Conservation (phyloP, 1,140 invertebrate species). For the Nasonia giraulti region DNA sequence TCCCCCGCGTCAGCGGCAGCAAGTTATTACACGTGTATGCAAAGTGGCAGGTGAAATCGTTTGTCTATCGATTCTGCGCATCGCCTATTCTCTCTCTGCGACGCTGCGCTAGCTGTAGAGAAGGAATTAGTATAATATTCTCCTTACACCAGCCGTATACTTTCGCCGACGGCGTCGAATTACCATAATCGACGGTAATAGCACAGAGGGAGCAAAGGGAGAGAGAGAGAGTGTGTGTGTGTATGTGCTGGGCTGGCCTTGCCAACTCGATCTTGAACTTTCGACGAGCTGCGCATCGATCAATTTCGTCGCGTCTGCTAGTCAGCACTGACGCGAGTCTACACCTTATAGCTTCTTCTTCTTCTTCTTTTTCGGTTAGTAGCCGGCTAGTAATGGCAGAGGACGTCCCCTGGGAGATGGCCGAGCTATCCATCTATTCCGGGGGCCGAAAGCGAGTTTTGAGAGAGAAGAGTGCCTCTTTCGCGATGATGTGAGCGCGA, state of each 20-base stretch:
- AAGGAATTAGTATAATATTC: conserved; percentile 37
- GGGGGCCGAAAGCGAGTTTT: not conserved
- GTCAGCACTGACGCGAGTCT: not conserved
- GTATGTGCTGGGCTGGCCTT: conserved; percentile 23
- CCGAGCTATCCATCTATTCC: not conserved
- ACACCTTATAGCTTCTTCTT: not conserved
- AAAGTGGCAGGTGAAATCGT: conserved; percentile 26
- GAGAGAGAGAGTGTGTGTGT: too few species aligned
- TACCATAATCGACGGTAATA: conserved; percentile 42
- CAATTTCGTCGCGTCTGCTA: conserved; percentile 14
- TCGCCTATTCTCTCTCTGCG: too few species aligned
- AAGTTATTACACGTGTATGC: conserved; percentile 21
- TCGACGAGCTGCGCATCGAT: conserved; percentile 15
- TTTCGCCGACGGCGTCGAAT: not conserved
- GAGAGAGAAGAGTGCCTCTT: not conserved
- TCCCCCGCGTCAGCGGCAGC: not conserved
- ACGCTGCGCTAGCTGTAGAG: not conserved
- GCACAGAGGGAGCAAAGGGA: too few species aligned
- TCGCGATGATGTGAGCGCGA: not conserved
- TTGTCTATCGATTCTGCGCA: conserved; percentile 22
- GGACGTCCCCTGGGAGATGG: not conserved
- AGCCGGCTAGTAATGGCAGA: not conserved
- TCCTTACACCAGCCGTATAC: conserved; percentile 18
- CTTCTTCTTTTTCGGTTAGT: not conserved
- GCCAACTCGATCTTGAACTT: conserved; percentile 41